These are phyloP conservation scores for Mustelus asterias DNA, from an alignment of 2,113 vertebrate species.

Conservation along the genomic window DNA sequence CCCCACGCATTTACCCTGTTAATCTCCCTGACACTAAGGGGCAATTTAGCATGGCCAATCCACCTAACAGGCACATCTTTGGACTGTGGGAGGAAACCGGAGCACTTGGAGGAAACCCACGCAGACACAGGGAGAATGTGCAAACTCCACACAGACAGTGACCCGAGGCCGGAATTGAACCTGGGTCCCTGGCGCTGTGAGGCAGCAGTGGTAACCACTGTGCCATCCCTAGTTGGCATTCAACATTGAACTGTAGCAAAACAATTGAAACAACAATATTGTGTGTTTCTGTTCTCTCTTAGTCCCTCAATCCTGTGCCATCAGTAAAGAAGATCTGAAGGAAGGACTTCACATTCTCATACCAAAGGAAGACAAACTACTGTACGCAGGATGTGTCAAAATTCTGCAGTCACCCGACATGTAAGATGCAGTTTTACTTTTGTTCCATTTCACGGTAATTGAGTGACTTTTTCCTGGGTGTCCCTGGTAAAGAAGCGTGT, in stretches of 20 bases:
- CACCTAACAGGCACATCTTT: no score
- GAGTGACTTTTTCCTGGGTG: background rate
- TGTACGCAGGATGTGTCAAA: constrained; percentile 81
- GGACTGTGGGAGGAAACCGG: no score
- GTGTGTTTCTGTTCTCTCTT: background rate
- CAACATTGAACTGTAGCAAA: background rate
- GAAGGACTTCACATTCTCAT: constrained; percentile 86
- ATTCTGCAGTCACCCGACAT: constrained; percentile 80
- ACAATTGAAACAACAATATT: background rate
- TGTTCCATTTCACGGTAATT: background rate
- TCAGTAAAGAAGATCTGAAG: constrained; percentile 77
- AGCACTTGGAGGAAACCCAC: no score
- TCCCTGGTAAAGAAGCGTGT: background rate
- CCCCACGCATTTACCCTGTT: no score
- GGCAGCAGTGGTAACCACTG: no score
- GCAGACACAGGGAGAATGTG: no score
- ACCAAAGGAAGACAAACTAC: constrained; percentile 85
- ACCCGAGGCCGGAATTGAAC: no score
- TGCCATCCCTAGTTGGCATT: background rate
- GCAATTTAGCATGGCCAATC: no score
- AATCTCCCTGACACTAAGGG: no score
- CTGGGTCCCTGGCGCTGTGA: no score
- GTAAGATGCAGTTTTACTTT: constrained; percentile 55
- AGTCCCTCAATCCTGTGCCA: constrained; percentile 67
- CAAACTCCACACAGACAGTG: no score